phyloP scores from a whole-genome alignment of 2,113 vertebrate genomes.

The Drymodes brunneopygia region DNA sequence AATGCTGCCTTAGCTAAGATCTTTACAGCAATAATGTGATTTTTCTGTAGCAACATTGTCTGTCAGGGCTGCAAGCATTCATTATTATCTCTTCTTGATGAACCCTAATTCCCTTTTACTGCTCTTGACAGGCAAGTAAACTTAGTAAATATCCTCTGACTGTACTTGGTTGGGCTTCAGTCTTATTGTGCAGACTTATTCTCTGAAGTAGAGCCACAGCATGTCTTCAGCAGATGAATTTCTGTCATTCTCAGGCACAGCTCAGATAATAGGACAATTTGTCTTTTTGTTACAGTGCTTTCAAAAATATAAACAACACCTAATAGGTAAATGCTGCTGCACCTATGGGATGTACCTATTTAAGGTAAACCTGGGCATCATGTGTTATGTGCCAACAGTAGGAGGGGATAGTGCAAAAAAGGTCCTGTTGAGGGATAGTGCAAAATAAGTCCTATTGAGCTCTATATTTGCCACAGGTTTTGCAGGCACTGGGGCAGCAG shows the following conservation, averaged over 20 bases:
- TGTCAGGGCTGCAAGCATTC: not conserved
- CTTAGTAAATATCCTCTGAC: not conserved
- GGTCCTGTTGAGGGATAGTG: not conserved
- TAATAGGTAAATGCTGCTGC: not conserved
- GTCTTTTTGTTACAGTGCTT: not conserved
- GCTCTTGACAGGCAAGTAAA: not conserved
- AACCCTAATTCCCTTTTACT: not conserved
- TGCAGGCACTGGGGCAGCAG: not conserved
- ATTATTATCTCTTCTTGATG: not conserved
- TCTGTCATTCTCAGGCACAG: not conserved
- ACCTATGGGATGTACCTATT: not conserved
- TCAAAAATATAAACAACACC: not conserved
- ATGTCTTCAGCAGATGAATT: not conserved
- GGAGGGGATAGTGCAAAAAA: not conserved
- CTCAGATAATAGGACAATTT: not conserved
- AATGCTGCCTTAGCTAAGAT: not conserved
- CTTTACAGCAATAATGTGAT: not conserved
- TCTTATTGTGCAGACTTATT: not conserved
- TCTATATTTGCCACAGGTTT: not conserved
- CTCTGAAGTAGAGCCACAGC: not conserved
- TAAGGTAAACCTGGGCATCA: not conserved
- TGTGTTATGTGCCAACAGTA: not conserved
- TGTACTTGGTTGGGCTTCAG: not conserved
- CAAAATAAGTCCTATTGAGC: not conserved
- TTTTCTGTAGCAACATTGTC: not conserved